These are phyloP conservation scores for Platysteira castanea DNA, from an alignment of 2,113 vertebrate genomes.

Conservation along the genomic window DNA sequence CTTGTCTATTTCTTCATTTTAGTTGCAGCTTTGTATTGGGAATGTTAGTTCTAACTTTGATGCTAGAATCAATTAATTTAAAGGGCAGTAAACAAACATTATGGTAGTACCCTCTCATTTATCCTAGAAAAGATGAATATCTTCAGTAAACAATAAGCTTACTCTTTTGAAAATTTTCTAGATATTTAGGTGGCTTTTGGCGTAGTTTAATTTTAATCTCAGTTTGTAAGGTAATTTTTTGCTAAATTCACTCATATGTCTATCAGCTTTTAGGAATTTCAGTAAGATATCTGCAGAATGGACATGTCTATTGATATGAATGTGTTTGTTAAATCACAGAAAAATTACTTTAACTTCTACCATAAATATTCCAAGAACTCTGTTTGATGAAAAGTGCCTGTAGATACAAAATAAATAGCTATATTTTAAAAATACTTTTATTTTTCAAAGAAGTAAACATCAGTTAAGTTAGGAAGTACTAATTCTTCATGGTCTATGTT, in stretches of 20 bases:
- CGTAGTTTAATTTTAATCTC: background rate
- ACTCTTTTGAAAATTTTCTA: background rate
- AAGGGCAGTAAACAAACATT: background rate
- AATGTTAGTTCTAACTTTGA: background rate
- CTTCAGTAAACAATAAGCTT: background rate
- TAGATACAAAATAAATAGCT: background rate
- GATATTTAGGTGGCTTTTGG: background rate
- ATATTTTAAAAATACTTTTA: background rate
- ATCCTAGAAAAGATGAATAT: background rate
- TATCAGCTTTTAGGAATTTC: background rate
- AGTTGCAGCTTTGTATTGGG: background rate
- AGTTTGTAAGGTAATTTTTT: background rate
- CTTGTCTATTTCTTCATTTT: background rate
- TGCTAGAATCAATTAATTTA: background rate
- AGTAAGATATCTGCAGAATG: background rate
- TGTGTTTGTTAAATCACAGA: background rate
- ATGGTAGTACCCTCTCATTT: background rate
- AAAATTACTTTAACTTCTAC: background rate
- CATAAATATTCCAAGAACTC: background rate
- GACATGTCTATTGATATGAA: background rate
- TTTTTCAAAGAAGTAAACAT: background rate
- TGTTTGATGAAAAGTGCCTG: background rate
- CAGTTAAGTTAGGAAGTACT: background rate
- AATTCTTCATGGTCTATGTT: background rate
- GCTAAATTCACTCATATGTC: background rate